Base-by-base conservation (phyloP, 64 coral and sea anemone genomes). In the Trachythela sp. region DNA sequence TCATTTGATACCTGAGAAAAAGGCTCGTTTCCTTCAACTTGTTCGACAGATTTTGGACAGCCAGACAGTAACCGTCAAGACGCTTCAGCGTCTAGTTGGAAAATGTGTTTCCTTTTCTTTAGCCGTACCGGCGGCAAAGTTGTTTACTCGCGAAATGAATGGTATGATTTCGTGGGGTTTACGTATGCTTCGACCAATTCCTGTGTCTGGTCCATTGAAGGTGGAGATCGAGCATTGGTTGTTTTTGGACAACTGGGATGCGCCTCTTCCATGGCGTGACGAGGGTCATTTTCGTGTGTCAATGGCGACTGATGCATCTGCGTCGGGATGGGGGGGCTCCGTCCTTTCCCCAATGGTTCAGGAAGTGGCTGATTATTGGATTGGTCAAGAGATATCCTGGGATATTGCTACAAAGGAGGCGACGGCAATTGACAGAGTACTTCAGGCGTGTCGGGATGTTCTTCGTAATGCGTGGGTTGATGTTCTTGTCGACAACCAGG, bases 101-200 rank as follows among this genome's bases (percentile, higher is more conserved):
- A 45, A 45, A 45, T 45, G 42, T 45, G 42, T 45, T 11, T 11
- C 51, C 8, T 88, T 88, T 10, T 41, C 91, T 14, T 32, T 92
- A 30, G 77, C 77, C 13, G 86, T 92, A 6, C 70, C 91, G 15
- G 70, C 43, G 17, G 86, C 86, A 18, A 92, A 71, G 26, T 30
- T 84, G 17, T 92, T 92, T 84, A 92, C 60, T 8, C 54, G 85
- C 22, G 91, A 88, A 48, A 92, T 92, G 36, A 92, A 52, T 84
- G 20, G 11, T 2, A 48, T 70, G 14, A 77, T 77, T 24, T 37
- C 70, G 6, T 40, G 17, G 24, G 35, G 51, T 24, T 40, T 29
- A n/a, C 60, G 48, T 10, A 88, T 13, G 36, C 29, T 83, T 31
- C 34, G 17, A 5, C 48, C 43, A 43, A 71, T 88, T 8, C 6